These are phyloP conservation scores for Pristis pectinata DNA, from an alignment of 2,797 vertebrate species.

Conservation along the genomic window DNA sequence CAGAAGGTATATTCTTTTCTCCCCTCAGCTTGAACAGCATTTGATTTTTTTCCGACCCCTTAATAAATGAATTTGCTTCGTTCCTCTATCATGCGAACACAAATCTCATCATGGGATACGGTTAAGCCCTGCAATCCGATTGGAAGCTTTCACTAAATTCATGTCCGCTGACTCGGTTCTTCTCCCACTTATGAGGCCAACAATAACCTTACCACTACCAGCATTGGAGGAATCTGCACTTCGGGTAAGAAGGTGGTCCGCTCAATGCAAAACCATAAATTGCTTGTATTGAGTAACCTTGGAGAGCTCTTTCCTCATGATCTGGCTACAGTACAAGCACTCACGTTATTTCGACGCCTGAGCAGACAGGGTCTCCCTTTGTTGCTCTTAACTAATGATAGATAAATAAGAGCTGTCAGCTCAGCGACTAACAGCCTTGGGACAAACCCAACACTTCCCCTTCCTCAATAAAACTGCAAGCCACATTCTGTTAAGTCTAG, in stretches of 20 bases:
- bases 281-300: background rate
- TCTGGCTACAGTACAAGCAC: background rate
- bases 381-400: background rate
- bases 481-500: background rate
- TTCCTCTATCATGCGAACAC: background rate
- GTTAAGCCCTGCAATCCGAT: conserved; percentile 2
- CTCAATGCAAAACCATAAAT: background rate
- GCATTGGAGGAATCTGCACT: background rate
- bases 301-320: background rate
- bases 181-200: background rate
- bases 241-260: background rate
- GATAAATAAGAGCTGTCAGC: background rate
- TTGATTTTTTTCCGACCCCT: background rate
- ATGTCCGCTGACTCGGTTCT: background rate
- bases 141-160: background rate
- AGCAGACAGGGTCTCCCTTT: no score
- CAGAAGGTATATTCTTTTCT: background rate
- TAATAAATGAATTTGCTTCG: background rate
- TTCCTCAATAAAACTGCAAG: background rate
- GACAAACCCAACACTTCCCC: background rate
- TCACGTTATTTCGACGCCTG: background rate
- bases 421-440: background rate
- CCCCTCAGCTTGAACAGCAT: background rate
- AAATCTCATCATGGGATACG: background rate
- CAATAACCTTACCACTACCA: background rate